phyloP scores from a whole-genome alignment of 2,888 invertebrate genomes.

The Amblyteles armatorius region DNA sequence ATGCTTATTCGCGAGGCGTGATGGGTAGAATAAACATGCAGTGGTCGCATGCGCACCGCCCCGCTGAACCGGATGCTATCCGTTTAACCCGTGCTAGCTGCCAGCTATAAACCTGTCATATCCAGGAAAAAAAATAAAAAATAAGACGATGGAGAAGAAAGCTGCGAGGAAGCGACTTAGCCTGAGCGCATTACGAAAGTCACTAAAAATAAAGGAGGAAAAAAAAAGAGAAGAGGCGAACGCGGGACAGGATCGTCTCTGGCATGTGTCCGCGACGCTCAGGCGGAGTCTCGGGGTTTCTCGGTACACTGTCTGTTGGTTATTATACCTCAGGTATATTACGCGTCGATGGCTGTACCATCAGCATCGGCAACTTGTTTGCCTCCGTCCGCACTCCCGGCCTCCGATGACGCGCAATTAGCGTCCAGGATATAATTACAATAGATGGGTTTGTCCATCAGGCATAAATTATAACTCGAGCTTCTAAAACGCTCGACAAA shows the following conservation, averaged over 20 bases:
- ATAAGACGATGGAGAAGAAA: constrained; percentile 3
- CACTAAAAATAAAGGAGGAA: constrained; percentile 58
- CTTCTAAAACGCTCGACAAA: constrained; percentile 58
- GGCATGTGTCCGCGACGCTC: constrained; percentile 55
- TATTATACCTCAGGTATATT: constrained; percentile 10
- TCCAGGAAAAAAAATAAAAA: constrained; percentile 36
- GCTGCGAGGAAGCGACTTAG: constrained; percentile 30
- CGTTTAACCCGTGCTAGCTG: constrained; percentile 44
- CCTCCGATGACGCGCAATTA: constrained; percentile 79
- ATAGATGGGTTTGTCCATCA: constrained; percentile 72
- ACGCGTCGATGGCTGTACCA: constrained; percentile 10
- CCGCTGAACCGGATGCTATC: constrained; percentile 52
- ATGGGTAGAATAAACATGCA: constrained; percentile 19
- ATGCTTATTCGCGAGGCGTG: constrained; percentile 7
- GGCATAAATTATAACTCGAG: constrained; percentile 71
- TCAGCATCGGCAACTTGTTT: constrained; percentile 72
- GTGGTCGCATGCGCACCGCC: constrained; percentile 3
- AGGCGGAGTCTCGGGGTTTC: constrained; percentile 48
- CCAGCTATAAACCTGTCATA: constrained; percentile 52
- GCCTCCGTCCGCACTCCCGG: constrained; percentile 67
- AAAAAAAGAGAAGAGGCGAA: constrained; percentile 1
- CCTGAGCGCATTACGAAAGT: constrained; percentile 48
- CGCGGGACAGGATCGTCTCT: constrained; percentile 41
- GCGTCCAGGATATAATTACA: constrained; percentile 77
- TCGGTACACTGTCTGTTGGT: constrained; percentile 26